These are phyloP conservation scores for Florisuga fusca DNA, from an alignment of 2,797 vertebrate genomes.

Conservation along the genomic window DNA sequence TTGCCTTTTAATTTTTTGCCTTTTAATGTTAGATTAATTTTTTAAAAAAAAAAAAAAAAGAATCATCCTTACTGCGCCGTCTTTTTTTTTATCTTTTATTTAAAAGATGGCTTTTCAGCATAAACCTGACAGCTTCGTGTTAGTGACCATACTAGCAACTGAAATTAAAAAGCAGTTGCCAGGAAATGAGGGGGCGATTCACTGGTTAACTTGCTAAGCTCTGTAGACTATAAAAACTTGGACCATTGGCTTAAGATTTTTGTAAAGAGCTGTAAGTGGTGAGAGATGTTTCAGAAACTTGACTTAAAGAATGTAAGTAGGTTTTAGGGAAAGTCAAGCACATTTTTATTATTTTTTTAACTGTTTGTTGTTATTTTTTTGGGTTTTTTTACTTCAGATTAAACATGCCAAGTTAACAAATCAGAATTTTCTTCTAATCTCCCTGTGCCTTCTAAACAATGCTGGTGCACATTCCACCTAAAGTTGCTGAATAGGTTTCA, in stretches of 20 bases:
- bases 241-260: not conserved
- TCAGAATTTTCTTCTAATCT: not conserved
- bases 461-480: not conserved
- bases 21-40: not conserved
- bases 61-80: not conserved
- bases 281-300: not conserved
- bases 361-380: not conserved
- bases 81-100: not conserved
- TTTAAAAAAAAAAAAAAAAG: not conserved
- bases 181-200: not conserved
- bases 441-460: not conserved
- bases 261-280: not conserved
- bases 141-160: not conserved
- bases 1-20: not conserved
- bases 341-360: not conserved
- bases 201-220: not conserved
- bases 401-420: not conserved
- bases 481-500: not conserved
- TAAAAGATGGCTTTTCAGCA: not conserved
- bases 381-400: not conserved
- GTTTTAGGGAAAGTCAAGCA: not conserved
- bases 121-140: not conserved
- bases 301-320: not conserved
- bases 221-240: not conserved
- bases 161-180: not conserved